A percentile compares a stretch with the other conserved stretches of the same genome.
phyloP scores from a whole-genome alignment of 92 coral and sea anemone genomes.

The Palythoa heliodiscus region DNA sequence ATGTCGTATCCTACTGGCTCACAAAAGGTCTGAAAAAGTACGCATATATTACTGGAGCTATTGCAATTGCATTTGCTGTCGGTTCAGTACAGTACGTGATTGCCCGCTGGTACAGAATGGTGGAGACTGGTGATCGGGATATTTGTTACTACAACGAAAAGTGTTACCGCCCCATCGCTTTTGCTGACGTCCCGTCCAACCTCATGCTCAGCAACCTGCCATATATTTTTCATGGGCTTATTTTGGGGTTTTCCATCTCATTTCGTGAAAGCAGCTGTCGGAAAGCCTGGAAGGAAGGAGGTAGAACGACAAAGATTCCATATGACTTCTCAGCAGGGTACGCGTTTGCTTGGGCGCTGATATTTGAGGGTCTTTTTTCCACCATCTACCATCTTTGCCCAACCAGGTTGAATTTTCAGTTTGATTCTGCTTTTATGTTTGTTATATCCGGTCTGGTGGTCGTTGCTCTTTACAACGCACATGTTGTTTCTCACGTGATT shows the following conservation, averaged over 20 bases:
- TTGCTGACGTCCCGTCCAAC: conserved; percentile 83
- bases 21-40: conserved; percentile 76
- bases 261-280: conserved; percentile 72
- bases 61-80: conserved; percentile 80
- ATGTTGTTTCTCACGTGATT: conserved; percentile 37
- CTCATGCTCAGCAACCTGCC: conserved; percentile 89
- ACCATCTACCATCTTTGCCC: conserved; percentile 94
- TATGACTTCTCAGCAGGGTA: conserved; percentile 81
- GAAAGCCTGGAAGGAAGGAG: neutral
- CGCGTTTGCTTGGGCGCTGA: conserved; percentile 89
- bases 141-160: conserved; percentile 91
- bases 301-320: conserved; percentile 33
- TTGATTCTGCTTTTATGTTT: conserved; percentile 97
- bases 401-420: conserved; percentile 92
- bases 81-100: conserved; percentile 95
- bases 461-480: conserved; percentile 78
- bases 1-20: conserved; percentile 68
- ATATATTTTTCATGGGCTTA: conserved; percentile 74
- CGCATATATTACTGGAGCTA: conserved; percentile 76
- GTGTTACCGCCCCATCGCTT: conserved; percentile 84
- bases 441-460: conserved; percentile 87
- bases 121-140: conserved; percentile 84
- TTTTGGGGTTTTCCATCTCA: conserved; percentile 76
- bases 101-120: conserved; percentile 89
- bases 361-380: conserved; percentile 90